phyloP scores from a whole-genome alignment of 2,113 vertebrate species.

The Crocuta crocuta region DNA sequence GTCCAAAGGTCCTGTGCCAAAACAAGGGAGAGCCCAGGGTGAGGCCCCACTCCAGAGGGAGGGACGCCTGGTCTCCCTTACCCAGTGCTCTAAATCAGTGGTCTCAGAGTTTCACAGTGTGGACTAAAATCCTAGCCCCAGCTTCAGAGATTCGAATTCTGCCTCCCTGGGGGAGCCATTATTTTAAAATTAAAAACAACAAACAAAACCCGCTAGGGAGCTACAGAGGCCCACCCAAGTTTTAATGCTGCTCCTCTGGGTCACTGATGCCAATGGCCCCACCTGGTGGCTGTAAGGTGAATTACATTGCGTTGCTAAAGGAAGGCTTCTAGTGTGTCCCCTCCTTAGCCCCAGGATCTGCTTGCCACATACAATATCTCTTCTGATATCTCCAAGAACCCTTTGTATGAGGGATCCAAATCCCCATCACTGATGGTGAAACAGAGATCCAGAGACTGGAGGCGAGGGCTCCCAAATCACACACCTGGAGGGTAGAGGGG shows the following conservation, averaged over 20 bases:
- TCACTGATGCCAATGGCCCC: constrained; percentile 16
- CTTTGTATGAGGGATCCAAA: not conserved
- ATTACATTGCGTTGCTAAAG: not conserved
- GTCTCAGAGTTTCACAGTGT: not conserved
- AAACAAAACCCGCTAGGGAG: not conserved
- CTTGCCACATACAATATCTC: not conserved
- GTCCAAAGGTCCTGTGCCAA: not conserved
- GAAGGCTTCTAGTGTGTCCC: not conserved
- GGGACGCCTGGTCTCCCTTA: not conserved
- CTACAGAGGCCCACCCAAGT: not conserved
- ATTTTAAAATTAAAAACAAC: not conserved
- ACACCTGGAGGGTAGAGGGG: not conserved
- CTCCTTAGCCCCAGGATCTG: not conserved
- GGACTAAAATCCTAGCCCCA: not conserved
- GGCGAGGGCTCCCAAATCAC: not conserved
- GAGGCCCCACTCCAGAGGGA: not conserved
- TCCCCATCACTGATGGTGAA: not conserved
- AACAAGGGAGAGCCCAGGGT: not conserved
- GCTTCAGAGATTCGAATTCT: not conserved
- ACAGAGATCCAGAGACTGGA: not conserved
- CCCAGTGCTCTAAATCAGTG: not conserved
- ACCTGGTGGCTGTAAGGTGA: not conserved
- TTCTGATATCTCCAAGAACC: not conserved
- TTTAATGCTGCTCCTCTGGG: rapidly evolving
- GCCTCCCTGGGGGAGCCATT: not conserved